Evolutionary conservation across 2,113 vertebrate genomes (phyloP).

Genomic region (Bagarius yarrelli): DNA sequence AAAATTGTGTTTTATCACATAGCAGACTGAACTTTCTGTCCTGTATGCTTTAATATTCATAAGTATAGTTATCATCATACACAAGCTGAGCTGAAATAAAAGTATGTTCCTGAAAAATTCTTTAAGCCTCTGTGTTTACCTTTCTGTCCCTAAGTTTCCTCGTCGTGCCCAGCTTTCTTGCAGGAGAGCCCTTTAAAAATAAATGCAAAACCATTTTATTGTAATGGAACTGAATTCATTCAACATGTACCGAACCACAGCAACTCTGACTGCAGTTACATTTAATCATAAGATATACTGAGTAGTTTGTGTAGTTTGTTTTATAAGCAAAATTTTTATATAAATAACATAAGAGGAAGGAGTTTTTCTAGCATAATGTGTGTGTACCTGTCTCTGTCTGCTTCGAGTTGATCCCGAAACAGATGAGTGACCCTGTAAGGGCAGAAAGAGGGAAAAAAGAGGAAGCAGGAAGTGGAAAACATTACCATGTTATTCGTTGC

Average conservation of each 20-base stretch:
- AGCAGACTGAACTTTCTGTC: too few relatives aligned
- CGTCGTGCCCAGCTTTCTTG: constrained; percentile 66
- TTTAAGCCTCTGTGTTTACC: constrained; percentile 47
- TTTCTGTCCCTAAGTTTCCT: constrained; percentile 61
- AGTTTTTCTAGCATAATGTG: not conserved
- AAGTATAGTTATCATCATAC: too few relatives aligned
- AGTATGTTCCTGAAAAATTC: too few relatives aligned
- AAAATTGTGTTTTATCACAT: too few relatives aligned
- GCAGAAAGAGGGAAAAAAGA: not conserved
- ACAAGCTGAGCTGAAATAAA: not conserved
- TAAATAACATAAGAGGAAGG: not conserved
- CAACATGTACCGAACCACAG: not conserved
- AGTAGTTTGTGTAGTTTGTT: not conserved
- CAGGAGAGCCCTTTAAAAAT: constrained; percentile 65
- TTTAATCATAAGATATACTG: not conserved
- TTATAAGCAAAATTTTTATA: not conserved
- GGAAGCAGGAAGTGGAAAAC: not conserved
- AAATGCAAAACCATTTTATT: not conserved
- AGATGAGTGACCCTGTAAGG: constrained; percentile 20
- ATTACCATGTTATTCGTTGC: not conserved
- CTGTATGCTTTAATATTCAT: too few relatives aligned
- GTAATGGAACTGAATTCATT: not conserved
- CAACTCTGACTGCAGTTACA: not conserved
- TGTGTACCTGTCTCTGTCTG: constrained; percentile 51
- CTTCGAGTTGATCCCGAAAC: constrained; percentile 25